Conservation (phyloP, 2,888 invertebrate species). For the Hemicrepidius hirtus region DNA sequence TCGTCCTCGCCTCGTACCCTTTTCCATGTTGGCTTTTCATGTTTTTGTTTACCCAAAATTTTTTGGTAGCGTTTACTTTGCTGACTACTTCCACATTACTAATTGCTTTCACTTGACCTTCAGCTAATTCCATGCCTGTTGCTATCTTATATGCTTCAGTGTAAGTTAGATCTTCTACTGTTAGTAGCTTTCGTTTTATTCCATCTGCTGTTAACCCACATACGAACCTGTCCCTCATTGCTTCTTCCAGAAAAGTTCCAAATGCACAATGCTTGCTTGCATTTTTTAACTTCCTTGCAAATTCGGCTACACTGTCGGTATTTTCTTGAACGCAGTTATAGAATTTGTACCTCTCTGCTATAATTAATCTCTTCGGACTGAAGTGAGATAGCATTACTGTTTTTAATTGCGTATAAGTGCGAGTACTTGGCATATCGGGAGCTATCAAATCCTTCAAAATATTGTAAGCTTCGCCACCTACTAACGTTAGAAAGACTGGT, state of each 20-base stretch:
- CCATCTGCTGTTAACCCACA: constrained; percentile 5
- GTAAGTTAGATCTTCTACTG: constrained; percentile 4
- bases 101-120: constrained; percentile 11
- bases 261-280: constrained; percentile 3
- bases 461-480: constrained; percentile 41
- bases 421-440: constrained; percentile 35
- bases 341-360: constrained; percentile 39
- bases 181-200: constrained; percentile 13
- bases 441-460: constrained; percentile 40
- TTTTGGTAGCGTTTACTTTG: constrained; percentile 1
- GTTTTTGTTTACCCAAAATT: neutral
- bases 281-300: constrained; percentile 17
- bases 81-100: neutral
- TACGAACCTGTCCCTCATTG: neutral
- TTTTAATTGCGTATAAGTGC: constrained; percentile 33
- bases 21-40: neutral
- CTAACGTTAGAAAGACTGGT: constrained; percentile 34
- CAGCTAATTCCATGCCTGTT: constrained; percentile 20
- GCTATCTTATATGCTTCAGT: neutral
- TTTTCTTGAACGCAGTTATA: constrained; percentile 3
- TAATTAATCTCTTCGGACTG: constrained; percentile 39
- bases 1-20: neutral
- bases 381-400: constrained; percentile 42
- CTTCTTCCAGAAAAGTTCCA: neutral
- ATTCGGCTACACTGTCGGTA: neutral